Evolutionary conservation across 2,888 invertebrate species (phyloP), one percentile per base, ranked within the genome.

Genomic region (Xanthorhoe spadicearia): DNA sequence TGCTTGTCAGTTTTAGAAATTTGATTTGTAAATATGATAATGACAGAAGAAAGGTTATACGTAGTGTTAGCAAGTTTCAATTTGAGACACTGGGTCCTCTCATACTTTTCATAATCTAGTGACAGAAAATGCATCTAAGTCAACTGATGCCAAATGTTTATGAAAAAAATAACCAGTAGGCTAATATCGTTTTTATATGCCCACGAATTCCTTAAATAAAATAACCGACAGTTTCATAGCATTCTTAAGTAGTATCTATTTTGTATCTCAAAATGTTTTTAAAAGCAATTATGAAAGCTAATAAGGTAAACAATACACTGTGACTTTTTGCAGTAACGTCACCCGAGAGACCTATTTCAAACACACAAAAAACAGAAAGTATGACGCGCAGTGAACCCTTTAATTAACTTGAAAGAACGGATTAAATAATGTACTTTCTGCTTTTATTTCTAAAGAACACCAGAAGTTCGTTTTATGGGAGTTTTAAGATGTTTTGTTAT

Each of bases 341-440:
- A 28, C 71, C 66, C 70, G 7, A 46, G 68, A 51, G 71, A 18
- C 60, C 68, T 67, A 67, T 70, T 70, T 62, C 32, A 49, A 52
- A 69, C 68, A 61, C 58, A 62, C 61, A 51, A 63, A 72, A 68
- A 62, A 60, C 32, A 70, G 61, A 72, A 66, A 74, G 64, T 63
- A 66, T 68, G 55, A 65, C 48, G 67, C 55, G 66, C 72, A 72
- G 43, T 68, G 69, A 72, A 67, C 68, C 72, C 62, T 72, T 66
- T 72, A 71, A 74, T 74, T 72, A 65, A 57, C 51, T 65, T 53
- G 60, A 56, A 56, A 57, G 52, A 53, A 52, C 48, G 48, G 48
- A 48, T 17, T 48, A 48, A 17, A 48, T 43, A 23, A 48, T 48
- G 48, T 48, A 48, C 48, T 17, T 7, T 48, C 17, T 48, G 15